Evolutionary conservation across 2,113 vertebrate genomes (phyloP), one percentile per base, ranked within the genome.

Genomic region (Equus quagga): DNA sequence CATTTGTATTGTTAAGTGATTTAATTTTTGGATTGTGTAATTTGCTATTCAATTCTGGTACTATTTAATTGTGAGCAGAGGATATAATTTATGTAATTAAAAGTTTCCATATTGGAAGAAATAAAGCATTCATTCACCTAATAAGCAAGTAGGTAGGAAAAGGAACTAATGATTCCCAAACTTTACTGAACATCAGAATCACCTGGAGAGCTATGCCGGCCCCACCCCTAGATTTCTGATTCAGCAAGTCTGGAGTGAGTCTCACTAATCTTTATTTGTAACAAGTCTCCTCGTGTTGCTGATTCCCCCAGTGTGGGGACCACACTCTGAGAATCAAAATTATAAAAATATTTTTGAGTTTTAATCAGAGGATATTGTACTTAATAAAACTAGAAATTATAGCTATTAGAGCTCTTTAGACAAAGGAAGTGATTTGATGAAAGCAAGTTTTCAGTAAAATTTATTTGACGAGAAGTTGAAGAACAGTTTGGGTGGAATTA

Each of bases 21-120:
- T 92, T 69, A 24, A 81, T 62, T 73, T 96, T 85, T 89, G 89
- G 91, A 81, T 51, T 92, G 17, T 85, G 10, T 80, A 72, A 70
- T 54, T 76, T 64, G 6, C 26, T 70, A 64, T 80, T 89, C 15
- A 93, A 49, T 85, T 76, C 24, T 64, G 17, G 51, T 91, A 69
- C 33, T 70, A 18, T 51, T 64, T 64, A 70, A 64, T 89, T 95
- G 3, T 49, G 28, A 64, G 8, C 51, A 81, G 28, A 17, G 0
- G 3, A 41, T 81, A 9, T 60, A 78, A 13, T 14, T 78, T 92
- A 70, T 67, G 6, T 92, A 65, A 89, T 82, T 36, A 79, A 31
- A 80, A 92, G 36, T 86, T 72, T 78, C 46, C 2, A 58, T 60
- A 78, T 94, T 49, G 26, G 44, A 85, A 91, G 84, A 84, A 41